Conservation (phyloP, 2,888 invertebrate genomes). For the Drosophila maculinotata region DNA sequence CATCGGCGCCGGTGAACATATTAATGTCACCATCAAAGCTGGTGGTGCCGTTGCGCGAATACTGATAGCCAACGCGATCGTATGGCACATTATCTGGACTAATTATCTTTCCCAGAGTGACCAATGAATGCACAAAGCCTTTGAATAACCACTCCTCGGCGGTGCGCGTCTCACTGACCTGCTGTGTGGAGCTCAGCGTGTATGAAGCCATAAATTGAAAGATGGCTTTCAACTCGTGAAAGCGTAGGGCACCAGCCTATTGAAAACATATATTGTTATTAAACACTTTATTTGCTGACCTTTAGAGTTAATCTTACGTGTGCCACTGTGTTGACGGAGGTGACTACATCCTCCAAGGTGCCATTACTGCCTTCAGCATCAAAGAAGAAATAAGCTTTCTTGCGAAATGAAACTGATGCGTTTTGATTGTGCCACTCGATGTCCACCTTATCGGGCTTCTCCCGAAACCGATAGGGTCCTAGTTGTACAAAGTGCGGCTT, state of each 20-base stretch:
- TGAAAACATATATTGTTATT: not conserved
- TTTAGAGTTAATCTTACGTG: conserved; percentile 87
- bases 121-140: conserved; percentile 90
- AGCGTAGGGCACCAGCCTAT: conserved; percentile 81
- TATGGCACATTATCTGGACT: conserved; percentile 87
- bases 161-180: conserved; percentile 87
- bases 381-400: conserved; percentile 90
- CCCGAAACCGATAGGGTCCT: conserved; percentile 89
- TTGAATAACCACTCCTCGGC: conserved; percentile 91
- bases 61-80: conserved; percentile 94
- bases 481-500: conserved; percentile 87
- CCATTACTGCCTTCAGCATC: conserved; percentile 89
- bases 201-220: not conserved
- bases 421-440: conserved; percentile 90
- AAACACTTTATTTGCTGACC: not conserved
- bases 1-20: conserved; percentile 89
- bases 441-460: conserved; percentile 89
- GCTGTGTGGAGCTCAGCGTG: conserved; percentile 73
- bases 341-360: conserved; percentile 88
- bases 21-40: conserved; percentile 91
- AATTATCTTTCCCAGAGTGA: conserved; percentile 87
- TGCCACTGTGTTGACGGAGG: conserved; percentile 91
- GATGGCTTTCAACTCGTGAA: conserved; percentile 11
- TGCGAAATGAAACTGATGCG: conserved; percentile 90
- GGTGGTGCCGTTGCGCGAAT: conserved; percentile 91